Percentiles rank a stretch among this genome's conserved stretches.
These are phyloP conservation scores for Sinocyclocheilus grahami DNA, from an alignment of 2,113 vertebrate species.

Conservation along the genomic window DNA sequence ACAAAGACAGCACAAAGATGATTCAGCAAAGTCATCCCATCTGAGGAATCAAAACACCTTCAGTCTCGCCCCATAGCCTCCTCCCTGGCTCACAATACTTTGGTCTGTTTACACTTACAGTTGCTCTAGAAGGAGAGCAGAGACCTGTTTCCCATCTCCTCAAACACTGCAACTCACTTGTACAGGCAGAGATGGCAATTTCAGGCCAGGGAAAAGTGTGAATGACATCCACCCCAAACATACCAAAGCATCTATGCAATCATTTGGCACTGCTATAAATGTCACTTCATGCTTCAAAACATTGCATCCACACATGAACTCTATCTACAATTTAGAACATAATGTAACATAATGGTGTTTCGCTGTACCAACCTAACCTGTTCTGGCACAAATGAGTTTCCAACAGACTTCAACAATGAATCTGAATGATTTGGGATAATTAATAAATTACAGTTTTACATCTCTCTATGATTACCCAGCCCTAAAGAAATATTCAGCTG, in stretches of 20 bases:
- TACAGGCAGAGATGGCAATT: constrained; percentile 12
- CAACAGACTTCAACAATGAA: neutral
- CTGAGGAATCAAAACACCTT: neutral
- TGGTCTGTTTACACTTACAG: constrained; percentile 58
- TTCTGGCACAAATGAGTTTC: neutral
- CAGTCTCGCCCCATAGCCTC: constrained; percentile 19
- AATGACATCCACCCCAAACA: neutral
- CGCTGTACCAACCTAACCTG: neutral
- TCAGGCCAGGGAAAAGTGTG: constrained; percentile 3
- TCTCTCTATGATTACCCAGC: neutral
- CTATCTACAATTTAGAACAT: neutral
- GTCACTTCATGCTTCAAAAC: neutral
- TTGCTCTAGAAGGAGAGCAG: constrained; percentile 27
- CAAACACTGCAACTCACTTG: neutral
- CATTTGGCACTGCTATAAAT: neutral
- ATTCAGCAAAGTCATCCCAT: constrained; percentile 35
- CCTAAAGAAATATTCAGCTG: neutral
- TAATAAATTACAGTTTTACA: neutral
- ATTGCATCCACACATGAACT: neutral
- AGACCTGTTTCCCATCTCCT: constrained; percentile 9
- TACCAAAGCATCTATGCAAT: neutral
- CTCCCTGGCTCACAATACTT: constrained; percentile 49
- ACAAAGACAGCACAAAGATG: constrained; percentile 58
- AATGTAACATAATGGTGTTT: neutral
- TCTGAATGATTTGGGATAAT: neutral